Evolutionary conservation across 2,888 invertebrate genomes (phyloP).

Genomic region (Lepidocyrtinus sp.): DNA sequence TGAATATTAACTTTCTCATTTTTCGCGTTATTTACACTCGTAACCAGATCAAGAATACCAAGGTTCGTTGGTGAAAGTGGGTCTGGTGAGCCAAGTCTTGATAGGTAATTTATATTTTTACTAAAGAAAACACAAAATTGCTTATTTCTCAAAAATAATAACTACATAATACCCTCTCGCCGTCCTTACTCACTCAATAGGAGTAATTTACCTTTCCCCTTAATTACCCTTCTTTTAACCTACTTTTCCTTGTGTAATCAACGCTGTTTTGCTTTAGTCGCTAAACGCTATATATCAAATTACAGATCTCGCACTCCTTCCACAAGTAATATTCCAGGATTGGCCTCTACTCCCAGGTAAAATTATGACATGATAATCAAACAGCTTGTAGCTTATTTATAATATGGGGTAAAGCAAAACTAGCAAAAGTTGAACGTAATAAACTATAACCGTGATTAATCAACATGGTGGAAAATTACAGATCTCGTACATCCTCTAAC

Average conservation of each 20-base stretch:
- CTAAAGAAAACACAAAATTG: conserved; percentile 15
- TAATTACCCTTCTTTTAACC: background rate
- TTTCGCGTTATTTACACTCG: background rate
- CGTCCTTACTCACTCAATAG: no score
- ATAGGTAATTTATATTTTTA: conserved; percentile 52
- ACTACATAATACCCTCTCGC: no score
- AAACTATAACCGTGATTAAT: no score
- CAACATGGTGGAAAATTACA: no score
- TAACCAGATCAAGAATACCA: conserved; percentile 66
- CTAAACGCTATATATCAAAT: conserved; percentile 15
- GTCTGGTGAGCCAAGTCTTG: conserved; percentile 59
- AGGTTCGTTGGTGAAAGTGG: conserved; percentile 67
- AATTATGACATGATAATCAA: no score
- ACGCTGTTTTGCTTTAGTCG: conserved; percentile 16
- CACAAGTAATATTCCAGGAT: conserved; percentile 46
- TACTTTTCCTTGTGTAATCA: no score
- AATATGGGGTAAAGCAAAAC: no score
- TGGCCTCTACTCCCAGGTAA: conserved; percentile 41
- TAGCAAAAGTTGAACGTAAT: background rate
- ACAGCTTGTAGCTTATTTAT: no score
- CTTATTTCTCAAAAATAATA: no score
- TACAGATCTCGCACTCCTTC: conserved; percentile 50
- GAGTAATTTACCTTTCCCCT: no score
- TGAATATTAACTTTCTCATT: conserved; percentile 24
- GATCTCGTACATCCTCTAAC: conserved; percentile 68